Evolutionary conservation across 1,140 invertebrate species (phyloP).

Genomic region (Drosophila seguyi): DNA sequence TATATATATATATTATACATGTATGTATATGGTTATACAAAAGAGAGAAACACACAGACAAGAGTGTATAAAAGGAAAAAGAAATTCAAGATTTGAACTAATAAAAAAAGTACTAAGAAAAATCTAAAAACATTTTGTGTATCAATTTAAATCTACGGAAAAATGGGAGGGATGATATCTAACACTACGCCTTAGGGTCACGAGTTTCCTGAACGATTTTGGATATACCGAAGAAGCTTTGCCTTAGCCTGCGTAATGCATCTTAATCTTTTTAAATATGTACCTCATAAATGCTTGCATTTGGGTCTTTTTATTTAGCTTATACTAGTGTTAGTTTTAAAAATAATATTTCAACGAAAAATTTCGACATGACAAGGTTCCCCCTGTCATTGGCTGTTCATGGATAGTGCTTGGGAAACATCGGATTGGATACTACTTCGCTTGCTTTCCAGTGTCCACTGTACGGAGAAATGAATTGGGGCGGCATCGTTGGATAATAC

Average conservation of each 20-base stretch:
- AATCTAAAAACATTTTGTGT: neutral
- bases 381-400: neutral
- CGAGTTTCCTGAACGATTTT: too few relatives aligned
- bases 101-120: slow-evolving; percentile 44
- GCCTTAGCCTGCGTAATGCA: neutral
- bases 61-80: slow-evolving; percentile 68
- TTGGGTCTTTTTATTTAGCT: neutral
- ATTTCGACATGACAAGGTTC: slow-evolving; percentile 28
- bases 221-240: neutral
- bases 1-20: slow-evolving; percentile 44
- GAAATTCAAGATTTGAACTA: slow-evolving; percentile 57
- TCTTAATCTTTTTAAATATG: neutral
- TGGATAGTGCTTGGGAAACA: neutral
- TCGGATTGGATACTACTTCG: neutral
- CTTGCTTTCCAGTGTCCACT: neutral
- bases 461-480: slow-evolving; percentile 10
- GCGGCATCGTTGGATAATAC: neutral
- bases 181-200: too few relatives aligned
- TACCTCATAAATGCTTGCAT: too few relatives aligned
- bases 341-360: slow-evolving; percentile 37
- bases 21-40: slow-evolving; percentile 41
- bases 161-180: too few relatives aligned
- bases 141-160: neutral
- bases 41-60: slow-evolving; percentile 57
- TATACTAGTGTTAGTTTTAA: slow-evolving; percentile 11